Evolutionary conservation across 1,140 invertebrate species (phyloP).

Genomic region (Diorhabda sublineata): DNA sequence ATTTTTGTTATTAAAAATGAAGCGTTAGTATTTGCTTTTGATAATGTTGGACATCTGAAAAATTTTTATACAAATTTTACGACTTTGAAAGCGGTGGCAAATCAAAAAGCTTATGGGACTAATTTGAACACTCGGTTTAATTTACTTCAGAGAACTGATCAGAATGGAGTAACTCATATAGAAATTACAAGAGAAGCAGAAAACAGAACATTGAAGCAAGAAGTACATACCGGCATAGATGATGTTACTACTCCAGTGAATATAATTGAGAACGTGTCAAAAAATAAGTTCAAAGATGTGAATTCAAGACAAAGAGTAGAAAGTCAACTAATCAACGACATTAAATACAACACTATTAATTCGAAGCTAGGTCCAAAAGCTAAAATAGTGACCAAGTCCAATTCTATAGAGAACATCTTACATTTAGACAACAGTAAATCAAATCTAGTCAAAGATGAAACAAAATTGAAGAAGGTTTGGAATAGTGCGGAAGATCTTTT

Average conservation of each 20-base stretch:
- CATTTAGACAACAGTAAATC: conserved; percentile 25
- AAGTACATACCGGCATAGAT: conserved; percentile 37
- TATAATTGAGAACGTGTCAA: conserved; percentile 18
- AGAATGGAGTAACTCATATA: conserved; percentile 48
- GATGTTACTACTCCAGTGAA: conserved; percentile 42
- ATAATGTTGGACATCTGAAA: conserved; percentile 36
- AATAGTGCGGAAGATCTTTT: conserved; percentile 42
- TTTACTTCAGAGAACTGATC: conserved; percentile 45
- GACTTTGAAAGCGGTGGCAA: conserved; percentile 42
- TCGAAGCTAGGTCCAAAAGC: conserved; percentile 22
- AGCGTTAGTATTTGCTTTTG: conserved; percentile 45
- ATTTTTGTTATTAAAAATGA: conserved; percentile 46
- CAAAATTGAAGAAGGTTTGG: conserved; percentile 38
- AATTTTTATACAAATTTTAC: conserved; percentile 44
- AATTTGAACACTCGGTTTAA: conserved; percentile 40
- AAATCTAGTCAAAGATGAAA: conserved; percentile 33
- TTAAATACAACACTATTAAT: conserved; percentile 25
- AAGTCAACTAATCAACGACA: conserved; percentile 27
- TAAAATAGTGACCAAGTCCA: conserved; percentile 26
- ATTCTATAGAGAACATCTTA: conserved; percentile 35
- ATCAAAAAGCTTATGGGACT: conserved; percentile 39
- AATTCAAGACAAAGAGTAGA: conserved; percentile 31
- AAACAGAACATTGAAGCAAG: conserved; percentile 14
- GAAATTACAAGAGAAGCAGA: conserved; percentile 41
- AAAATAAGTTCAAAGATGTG: conserved; percentile 16